A percentile compares a stretch with the other conserved stretches of the same genome.
These are phyloP conservation scores for Burhinus bistriatus DNA, from an alignment of 2,113 vertebrate genomes.

Conservation along the genomic window DNA sequence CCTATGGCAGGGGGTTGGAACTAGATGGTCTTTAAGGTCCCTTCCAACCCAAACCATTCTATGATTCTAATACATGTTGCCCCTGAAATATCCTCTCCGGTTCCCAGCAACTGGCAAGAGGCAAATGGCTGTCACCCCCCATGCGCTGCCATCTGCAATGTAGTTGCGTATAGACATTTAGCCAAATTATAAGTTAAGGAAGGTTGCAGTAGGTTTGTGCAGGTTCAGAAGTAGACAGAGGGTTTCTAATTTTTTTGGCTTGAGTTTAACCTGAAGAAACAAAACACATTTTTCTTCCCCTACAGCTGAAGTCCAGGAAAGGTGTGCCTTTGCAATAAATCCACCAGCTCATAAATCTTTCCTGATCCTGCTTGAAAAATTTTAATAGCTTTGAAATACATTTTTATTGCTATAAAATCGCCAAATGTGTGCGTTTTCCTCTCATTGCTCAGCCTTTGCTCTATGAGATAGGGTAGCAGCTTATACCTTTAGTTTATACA, in stretches of 20 bases:
- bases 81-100: background rate
- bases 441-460: background rate
- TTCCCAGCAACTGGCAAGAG: background rate
- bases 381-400: background rate
- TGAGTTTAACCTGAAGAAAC: background rate
- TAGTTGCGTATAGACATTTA: background rate
- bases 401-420: background rate
- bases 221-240: background rate
- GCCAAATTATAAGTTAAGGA: background rate
- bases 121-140: background rate
- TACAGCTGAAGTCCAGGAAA: background rate
- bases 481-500: background rate
- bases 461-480: background rate
- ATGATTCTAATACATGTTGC: background rate
- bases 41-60: too few species aligned
- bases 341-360: background rate
- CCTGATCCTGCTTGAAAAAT: background rate
- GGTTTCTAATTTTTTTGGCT: background rate
- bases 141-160: rapidly evolving
- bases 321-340: background rate
- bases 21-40: too few species aligned
- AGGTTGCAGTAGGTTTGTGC: background rate
- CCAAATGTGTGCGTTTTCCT: background rate
- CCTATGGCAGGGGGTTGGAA: too few species aligned
- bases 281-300: background rate